Evolutionary conservation across 2,113 vertebrate species (phyloP).

Genomic region (Oreotrochilus melanogaster): DNA sequence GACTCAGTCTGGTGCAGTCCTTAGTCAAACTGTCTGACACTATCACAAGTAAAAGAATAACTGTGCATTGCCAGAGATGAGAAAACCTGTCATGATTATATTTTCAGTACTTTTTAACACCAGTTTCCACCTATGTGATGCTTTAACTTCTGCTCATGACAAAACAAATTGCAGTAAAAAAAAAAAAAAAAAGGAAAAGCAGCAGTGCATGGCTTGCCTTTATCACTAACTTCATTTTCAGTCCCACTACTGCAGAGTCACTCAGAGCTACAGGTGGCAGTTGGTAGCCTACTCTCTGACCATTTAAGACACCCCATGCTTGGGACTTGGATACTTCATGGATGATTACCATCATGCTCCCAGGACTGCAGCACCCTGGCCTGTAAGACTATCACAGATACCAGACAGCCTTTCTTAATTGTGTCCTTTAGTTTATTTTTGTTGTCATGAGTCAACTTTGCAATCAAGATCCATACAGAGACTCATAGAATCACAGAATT

Average conservation of each 20-base stretch:
- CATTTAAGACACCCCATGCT: not conserved
- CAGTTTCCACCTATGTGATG: not conserved
- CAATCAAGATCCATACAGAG: not conserved
- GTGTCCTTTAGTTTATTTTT: not conserved
- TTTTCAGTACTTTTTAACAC: not conserved
- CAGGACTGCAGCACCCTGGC: not conserved
- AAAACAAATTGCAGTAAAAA: not conserved
- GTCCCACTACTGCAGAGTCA: not conserved
- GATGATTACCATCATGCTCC: not conserved
- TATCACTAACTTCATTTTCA: not conserved
- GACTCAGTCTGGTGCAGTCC: not conserved
- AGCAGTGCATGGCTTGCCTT: not conserved
- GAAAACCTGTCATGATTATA: accelerated
- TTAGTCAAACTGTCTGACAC: not conserved
- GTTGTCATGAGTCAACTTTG: not conserved
- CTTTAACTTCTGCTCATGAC: not conserved
- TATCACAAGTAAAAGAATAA: not conserved
- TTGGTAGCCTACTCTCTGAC: not conserved
- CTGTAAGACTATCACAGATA: not conserved
- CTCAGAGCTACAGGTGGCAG: not conserved
- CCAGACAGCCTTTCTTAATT: not conserved
- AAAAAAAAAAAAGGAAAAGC: not conserved
- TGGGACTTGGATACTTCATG: not conserved
- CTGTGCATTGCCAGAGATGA: not conserved
- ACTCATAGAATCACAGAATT: no score